These are phyloP conservation scores for Ormyrus rosae DNA, from an alignment of 2,888 invertebrate genomes.

Conservation along the genomic window DNA sequence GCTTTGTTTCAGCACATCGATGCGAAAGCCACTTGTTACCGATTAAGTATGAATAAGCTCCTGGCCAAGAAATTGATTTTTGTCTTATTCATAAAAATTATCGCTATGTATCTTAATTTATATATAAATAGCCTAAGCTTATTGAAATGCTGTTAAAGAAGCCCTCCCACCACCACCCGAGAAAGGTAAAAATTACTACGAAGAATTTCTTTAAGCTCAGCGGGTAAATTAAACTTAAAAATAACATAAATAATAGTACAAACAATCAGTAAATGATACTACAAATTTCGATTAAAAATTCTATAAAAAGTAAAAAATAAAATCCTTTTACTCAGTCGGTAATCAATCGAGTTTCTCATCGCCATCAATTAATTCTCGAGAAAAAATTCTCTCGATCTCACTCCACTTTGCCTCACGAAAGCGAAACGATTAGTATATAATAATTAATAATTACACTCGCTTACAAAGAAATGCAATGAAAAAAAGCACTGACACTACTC, in stretches of 20 bases:
- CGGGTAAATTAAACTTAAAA: too few species aligned
- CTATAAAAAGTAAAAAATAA: conserved; percentile 9
- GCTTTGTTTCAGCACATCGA: conserved; percentile 24
- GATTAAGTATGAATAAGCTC: conserved; percentile 29
- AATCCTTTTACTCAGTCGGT: conserved; percentile 30
- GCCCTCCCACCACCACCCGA: neutral
- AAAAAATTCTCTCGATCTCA: neutral
- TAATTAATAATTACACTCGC: neutral
- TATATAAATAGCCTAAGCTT: conserved; percentile 28
- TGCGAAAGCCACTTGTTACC: conserved; percentile 45
- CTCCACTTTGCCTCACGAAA: neutral
- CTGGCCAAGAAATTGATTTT: conserved; percentile 23
- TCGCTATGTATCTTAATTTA: conserved; percentile 22
- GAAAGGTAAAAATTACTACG: neutral
- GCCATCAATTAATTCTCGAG: neutral
- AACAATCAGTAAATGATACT: too few species aligned
- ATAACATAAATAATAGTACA: too few species aligned
- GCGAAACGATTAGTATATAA: conserved; percentile 29
- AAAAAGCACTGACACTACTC: neutral
- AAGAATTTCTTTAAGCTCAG: neutral
- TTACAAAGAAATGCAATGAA: neutral
- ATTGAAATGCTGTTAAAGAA: conserved; percentile 3
- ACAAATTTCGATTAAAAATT: neutral
- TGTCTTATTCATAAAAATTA: conserved; percentile 20
- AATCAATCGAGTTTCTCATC: conserved; percentile 33